Base-by-base conservation (phyloP, 2,797 vertebrate species). In the Myripristis murdjan region DNA sequence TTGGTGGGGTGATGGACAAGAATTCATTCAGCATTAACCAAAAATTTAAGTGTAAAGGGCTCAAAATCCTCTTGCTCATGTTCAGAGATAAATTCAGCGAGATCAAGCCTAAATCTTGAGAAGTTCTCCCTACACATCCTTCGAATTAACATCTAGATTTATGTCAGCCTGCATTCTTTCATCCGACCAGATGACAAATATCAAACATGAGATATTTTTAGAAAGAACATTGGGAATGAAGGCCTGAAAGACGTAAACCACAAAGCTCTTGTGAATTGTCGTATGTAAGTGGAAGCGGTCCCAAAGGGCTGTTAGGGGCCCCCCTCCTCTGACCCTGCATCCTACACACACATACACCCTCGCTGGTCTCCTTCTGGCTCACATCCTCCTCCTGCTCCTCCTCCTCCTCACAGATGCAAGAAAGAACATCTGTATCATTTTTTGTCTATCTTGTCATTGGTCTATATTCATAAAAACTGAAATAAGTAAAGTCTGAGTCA, bases 201-300 rank as follows among this genome's bases (percentile, higher is more conserved):
- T 37, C 18, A 28, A 53, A 47, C 37, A 53, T 10, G 20, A 4
- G 54, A 51, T 87, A 83, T 85, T 83, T 90, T 80, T 88, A 84
- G 70, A 71, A 61, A 2, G 4, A 55, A 51, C 73, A 63, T 48
- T 77, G 81, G 77, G 82, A 87, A 66, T 71, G 64, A 65, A 49
- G n/a, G 3, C 46, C 24, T 37, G 20, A 33, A 47, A 59, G 24
- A 16, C 75, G 59, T 61, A 76, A 80, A 86, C 75, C 72, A 65
- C 66, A 83, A 75, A 23, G 47, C 86, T 84, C 83, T 75, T 57
- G 73, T 73, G 61, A 78, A 73, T 75, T 52, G 20, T 84, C 31
- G 62, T 44, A 47, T 53, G 52, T 62, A 70, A 70, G 37, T 79
- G 53, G 74, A 84, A 87, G 35, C 58, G 43, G 73, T 59, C 81